Percentiles rank a stretch among this genome's conserved stretches.
These are phyloP conservation scores for Calameuta filiformis DNA, from an alignment of 2,888 invertebrate genomes.

Conservation along the genomic window DNA sequence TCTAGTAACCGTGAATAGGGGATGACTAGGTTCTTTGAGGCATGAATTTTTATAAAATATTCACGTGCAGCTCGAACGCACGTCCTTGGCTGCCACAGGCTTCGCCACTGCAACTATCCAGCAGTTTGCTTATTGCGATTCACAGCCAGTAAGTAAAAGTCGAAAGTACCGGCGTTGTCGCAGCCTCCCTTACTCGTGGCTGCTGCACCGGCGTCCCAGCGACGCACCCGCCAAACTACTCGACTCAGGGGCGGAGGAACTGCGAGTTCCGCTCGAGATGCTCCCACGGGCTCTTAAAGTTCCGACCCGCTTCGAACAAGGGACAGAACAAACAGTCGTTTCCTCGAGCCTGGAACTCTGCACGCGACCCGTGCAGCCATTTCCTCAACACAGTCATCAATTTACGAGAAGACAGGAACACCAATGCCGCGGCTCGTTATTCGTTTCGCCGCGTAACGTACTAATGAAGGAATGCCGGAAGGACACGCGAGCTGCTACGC, in stretches of 20 bases:
- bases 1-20: constrained; percentile 37
- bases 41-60: constrained; percentile 46
- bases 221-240: not conserved
- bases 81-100: constrained; percentile 14
- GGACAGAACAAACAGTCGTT: not conserved
- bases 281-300: too few relatives aligned
- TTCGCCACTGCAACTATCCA: not conserved
- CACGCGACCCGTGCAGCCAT: not conserved
- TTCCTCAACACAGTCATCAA: not conserved
- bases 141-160: not conserved
- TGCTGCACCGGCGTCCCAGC: not conserved
- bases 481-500: not conserved
- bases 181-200: too few relatives aligned
- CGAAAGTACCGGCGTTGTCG: too few relatives aligned
- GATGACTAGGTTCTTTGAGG: constrained; percentile 35
- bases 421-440: not conserved
- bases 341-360: not conserved
- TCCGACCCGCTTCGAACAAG: not conserved
- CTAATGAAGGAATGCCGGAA: not conserved
- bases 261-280: too few relatives aligned
- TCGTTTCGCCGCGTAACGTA: not conserved
- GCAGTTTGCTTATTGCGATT: not conserved
- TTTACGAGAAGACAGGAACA: not conserved
- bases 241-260: too few relatives aligned
- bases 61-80: constrained; percentile 25